phyloP scores from a whole-genome alignment of 1,140 invertebrate species.

The Drosophila yakuba region DNA sequence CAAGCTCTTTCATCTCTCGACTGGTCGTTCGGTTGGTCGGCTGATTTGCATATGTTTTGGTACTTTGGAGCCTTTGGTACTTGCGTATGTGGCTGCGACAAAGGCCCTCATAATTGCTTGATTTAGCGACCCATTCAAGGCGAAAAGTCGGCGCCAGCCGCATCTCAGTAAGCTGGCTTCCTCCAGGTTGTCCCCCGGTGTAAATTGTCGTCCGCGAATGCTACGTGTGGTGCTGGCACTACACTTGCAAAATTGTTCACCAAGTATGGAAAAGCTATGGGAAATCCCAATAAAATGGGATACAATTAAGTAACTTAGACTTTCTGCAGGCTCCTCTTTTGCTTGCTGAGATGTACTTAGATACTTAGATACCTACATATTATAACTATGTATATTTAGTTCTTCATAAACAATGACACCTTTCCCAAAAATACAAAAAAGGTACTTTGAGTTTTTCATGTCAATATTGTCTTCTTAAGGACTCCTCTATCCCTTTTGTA shows the following conservation, averaged over 20 bases:
- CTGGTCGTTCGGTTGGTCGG: conserved; percentile 16
- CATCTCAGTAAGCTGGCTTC: conserved; percentile 26
- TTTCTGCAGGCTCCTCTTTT: too few species aligned
- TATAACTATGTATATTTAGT: too few species aligned
- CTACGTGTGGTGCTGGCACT: conserved; percentile 29
- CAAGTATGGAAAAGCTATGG: not conserved
- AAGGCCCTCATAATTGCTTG: conserved; percentile 82
- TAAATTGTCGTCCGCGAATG: conserved; percentile 63
- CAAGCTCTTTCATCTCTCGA: not conserved
- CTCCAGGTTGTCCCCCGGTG: conserved; percentile 39
- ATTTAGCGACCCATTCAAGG: conserved; percentile 77
- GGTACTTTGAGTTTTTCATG: too few species aligned
- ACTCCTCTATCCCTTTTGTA: too few species aligned
- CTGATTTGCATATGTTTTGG: conserved; percentile 77
- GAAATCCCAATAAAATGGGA: not conserved
- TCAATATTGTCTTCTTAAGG: too few species aligned
- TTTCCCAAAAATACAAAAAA: too few species aligned
- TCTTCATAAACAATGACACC: too few species aligned
- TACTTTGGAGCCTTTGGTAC: conserved; percentile 8
- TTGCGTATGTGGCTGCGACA: conserved; percentile 46
- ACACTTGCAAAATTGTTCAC: not conserved
- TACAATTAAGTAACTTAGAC: too few species aligned
- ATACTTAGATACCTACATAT: too few species aligned
- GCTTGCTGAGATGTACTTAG: too few species aligned
- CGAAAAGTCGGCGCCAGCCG: conserved; percentile 60